Percentiles rank a stretch among this genome's conserved stretches.
Conservation (phyloP, 2,888 invertebrate genomes). For the Vannuccia rotundouncinata region DNA sequence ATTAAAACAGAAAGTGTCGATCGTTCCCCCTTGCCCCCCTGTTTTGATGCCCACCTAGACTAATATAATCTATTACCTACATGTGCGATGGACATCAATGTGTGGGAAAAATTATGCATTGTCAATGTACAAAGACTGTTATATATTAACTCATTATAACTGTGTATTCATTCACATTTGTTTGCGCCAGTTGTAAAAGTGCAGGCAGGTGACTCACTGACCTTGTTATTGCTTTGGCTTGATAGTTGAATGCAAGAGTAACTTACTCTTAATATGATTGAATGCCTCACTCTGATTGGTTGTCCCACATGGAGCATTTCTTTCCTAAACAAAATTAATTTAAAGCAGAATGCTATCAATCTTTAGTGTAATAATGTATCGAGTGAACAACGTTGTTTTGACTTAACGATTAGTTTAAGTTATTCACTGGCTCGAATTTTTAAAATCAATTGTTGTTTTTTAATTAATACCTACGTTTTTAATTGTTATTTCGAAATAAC, state of each 20-base stretch:
- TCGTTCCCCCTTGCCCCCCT: not conserved
- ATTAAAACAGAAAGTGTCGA: not conserved
- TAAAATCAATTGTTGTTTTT: not conserved
- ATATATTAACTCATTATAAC: not conserved
- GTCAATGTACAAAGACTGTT: not conserved
- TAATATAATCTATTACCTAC: not conserved
- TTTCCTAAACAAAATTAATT: not conserved
- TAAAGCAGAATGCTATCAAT: not conserved
- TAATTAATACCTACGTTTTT: not conserved
- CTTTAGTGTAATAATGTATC: not conserved
- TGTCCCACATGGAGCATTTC: not conserved
- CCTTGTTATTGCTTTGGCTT: not conserved
- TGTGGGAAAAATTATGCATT: not conserved
- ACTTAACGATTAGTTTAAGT: not conserved
- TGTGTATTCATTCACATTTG: not conserved
- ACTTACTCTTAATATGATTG: not conserved
- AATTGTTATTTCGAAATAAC: slow-evolving; percentile 1
- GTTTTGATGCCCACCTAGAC: not conserved
- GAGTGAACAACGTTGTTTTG: not conserved
- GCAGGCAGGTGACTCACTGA: not conserved
- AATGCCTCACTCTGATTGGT: not conserved
- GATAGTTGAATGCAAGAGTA: not conserved
- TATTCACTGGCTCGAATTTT: not conserved
- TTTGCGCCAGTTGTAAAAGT: not conserved
- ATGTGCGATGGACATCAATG: not conserved